Conservation (phyloP, 1,140 invertebrate genomes). For the Lordiphosa mommai region DNA sequence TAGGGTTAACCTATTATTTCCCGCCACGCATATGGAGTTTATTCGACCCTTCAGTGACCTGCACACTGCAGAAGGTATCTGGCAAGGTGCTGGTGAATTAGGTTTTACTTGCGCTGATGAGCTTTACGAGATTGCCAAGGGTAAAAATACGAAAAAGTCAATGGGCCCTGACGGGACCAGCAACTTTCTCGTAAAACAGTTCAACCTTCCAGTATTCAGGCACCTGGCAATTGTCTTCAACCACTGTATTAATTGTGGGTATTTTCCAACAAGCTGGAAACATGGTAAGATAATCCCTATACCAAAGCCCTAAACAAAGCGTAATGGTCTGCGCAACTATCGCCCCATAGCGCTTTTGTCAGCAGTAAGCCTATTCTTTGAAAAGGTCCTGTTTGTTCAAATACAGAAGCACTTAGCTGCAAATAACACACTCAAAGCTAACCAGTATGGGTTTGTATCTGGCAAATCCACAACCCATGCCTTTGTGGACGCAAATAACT, state of each 20-base stretch:
- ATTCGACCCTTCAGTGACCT: too few relatives aligned
- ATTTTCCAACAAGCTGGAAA: constrained; percentile 12
- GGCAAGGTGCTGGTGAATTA: too few relatives aligned
- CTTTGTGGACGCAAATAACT: too few relatives aligned
- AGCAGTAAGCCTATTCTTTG: constrained; percentile 12
- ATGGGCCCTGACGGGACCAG: constrained; percentile 6
- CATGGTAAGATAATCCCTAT: neutral
- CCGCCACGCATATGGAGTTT: too few relatives aligned
- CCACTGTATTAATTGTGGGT: constrained; percentile 3
- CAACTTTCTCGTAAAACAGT: constrained; percentile 6
- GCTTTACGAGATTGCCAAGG: neutral
- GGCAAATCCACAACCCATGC: neutral
- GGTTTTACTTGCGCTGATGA: too few relatives aligned
- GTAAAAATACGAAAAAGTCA: constrained; percentile 7
- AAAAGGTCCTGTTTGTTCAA: neutral
- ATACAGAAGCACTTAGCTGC: constrained; percentile 1
- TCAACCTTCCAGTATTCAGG: neutral
- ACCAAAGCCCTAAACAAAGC: neutral
- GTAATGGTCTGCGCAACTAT: neutral
- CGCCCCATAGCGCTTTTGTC: constrained; percentile 15
- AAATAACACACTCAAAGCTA: neutral
- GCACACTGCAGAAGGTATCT: too few relatives aligned
- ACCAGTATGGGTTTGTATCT: constrained; percentile 7
- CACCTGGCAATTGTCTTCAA: constrained; percentile 4
- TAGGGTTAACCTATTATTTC: too few relatives aligned